A percentile compares a stretch with the other conserved stretches of the same genome.
Evolutionary conservation across 2,113 vertebrate species (phyloP).

Genomic region (Odobenus rosmarus): DNA sequence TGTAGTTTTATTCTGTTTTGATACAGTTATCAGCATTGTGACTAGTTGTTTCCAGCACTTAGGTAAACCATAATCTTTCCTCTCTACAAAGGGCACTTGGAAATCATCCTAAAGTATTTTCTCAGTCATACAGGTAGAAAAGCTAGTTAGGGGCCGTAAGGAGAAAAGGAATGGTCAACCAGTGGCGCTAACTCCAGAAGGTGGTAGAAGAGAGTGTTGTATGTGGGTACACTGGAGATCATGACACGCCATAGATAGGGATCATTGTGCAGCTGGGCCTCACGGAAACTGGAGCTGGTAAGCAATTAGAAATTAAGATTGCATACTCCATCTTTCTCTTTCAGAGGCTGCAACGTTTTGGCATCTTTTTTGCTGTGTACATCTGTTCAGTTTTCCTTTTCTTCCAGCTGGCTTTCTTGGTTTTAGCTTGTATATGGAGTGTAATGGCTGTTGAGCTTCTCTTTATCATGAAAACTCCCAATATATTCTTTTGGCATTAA

Average conservation of each 20-base stretch:
- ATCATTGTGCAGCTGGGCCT: not conserved
- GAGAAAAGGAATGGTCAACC: not conserved
- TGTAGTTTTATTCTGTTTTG: slow-evolving; percentile 19
- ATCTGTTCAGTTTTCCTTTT: slow-evolving; percentile 37
- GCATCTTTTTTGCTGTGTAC: not conserved
- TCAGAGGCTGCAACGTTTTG: not conserved
- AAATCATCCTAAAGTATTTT: slow-evolving; percentile 52
- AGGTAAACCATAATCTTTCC: slow-evolving; percentile 1
- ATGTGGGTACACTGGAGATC: not conserved
- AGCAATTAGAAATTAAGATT: not conserved
- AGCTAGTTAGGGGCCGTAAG: not conserved
- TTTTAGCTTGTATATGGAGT: slow-evolving; percentile 16
- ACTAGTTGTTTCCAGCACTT: not conserved
- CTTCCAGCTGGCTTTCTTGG: slow-evolving; percentile 44
- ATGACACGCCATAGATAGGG: not conserved
- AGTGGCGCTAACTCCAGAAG: not conserved
- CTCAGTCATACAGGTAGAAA: not conserved
- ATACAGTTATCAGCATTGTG: not conserved
- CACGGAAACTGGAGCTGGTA: not conserved
- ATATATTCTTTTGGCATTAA: slow-evolving; percentile 29
- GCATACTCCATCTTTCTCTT: not conserved
- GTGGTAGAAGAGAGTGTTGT: not conserved
- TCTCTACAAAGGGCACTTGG: slow-evolving; percentile 19
- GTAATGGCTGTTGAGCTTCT: slow-evolving; percentile 12
- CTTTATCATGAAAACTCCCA: slow-evolving; percentile 41